Percentiles rank a stretch among this genome's conserved stretches.
These are phyloP conservation scores for Sebastes schlegelii DNA, from an alignment of 2,113 vertebrate species.

Conservation along the genomic window DNA sequence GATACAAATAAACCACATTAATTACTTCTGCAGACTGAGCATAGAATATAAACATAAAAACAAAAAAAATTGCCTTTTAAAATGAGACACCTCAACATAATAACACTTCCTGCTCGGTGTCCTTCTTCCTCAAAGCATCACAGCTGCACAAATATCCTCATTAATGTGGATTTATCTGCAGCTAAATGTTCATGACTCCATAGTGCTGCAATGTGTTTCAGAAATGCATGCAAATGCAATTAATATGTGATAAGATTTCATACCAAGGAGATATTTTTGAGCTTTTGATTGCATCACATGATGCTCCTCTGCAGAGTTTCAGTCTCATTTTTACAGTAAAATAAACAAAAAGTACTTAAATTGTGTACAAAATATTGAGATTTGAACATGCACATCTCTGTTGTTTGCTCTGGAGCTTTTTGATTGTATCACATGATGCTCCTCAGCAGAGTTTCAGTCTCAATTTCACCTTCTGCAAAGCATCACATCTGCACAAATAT, in stretches of 20 bases:
- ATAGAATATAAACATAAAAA: no score
- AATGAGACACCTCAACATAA: no score
- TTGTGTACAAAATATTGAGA: not conserved
- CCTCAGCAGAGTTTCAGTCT: not conserved
- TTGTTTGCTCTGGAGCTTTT: not conserved
- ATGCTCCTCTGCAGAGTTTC: not conserved
- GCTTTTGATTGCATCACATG: not conserved
- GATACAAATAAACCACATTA: not conserved
- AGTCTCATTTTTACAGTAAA: not conserved
- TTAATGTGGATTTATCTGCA: not conserved
- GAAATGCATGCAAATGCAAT: not conserved
- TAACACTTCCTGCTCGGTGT: no score
- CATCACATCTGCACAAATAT: conserved; percentile 8
- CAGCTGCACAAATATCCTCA: conserved; percentile 1
- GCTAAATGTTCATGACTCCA: no score
- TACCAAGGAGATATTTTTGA: conserved; percentile 22
- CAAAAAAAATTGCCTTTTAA: no score
- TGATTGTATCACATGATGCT: not conserved
- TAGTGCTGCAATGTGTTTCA: not conserved
- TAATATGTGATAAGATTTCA: not conserved
- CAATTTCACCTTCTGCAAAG: conserved; percentile 19
- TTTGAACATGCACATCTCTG: not conserved
- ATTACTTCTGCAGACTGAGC: not conserved
- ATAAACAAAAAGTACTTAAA: not conserved
- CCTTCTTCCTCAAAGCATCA: conserved; percentile 26